A percentile compares a stretch with the other conserved stretches of the same genome.
phyloP scores from a whole-genome alignment of 2,797 vertebrate genomes.

The Spea hammondii region DNA sequence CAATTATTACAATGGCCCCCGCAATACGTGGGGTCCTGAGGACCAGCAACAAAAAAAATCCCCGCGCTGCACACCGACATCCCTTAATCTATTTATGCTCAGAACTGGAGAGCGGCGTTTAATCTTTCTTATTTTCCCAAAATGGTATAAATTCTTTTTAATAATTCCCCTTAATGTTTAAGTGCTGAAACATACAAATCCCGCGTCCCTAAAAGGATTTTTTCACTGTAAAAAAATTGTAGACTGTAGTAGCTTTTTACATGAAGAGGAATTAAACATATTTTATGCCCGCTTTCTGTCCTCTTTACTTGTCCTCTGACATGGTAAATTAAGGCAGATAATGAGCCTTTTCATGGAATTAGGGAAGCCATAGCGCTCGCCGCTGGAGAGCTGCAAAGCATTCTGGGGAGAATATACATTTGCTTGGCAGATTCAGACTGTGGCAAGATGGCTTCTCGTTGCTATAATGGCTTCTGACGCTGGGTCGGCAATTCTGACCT shows the following conservation, averaged over 20 bases:
- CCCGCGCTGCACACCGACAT: too few species aligned
- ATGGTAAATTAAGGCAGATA: not conserved
- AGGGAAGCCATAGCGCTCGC: not conserved
- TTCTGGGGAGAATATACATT: not conserved
- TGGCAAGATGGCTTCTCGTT: not conserved
- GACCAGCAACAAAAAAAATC: too few species aligned
- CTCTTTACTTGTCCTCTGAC: not conserved
- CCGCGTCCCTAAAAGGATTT: too few species aligned
- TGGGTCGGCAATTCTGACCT: not conserved
- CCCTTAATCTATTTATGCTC: too few species aligned
- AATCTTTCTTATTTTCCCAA: not conserved
- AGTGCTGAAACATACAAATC: too few species aligned
- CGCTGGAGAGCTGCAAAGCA: not conserved
- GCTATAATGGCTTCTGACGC: not conserved
- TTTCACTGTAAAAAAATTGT: too few species aligned
- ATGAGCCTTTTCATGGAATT: conserved; percentile 2
- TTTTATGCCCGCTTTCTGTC: not conserved
- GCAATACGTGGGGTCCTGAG: too few species aligned
- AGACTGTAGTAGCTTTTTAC: too few species aligned
- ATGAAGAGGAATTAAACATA: too few species aligned
- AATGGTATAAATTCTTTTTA: not conserved
- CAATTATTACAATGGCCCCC: too few species aligned
- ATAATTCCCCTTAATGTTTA: too few species aligned
- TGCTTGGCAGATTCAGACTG: not conserved
- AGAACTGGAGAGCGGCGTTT: too few species aligned